Evolutionary conservation across 2,113 vertebrate species (phyloP).

Genomic region (Epinephelus fuscoguttatus): DNA sequence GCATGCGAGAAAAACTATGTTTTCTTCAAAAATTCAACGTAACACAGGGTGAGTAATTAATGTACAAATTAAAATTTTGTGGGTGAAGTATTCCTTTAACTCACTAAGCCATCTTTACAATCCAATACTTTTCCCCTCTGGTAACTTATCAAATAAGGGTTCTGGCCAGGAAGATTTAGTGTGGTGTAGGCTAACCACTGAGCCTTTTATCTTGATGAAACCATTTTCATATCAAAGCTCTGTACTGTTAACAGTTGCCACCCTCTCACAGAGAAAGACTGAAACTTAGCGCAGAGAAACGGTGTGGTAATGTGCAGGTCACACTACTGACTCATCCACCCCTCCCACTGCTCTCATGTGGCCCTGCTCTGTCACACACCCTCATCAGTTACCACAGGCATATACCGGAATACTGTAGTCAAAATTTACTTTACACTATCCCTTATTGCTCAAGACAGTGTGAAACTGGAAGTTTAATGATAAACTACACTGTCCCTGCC

Average conservation of each 20-base stretch:
- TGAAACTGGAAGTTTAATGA: conserved; percentile 18
- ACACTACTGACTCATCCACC: conserved; percentile 69
- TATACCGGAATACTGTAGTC: neutral
- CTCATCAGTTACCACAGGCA: conserved; percentile 6
- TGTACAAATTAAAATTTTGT: no score
- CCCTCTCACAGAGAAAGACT: conserved; percentile 9
- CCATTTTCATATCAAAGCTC: neutral
- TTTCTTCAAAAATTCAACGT: no score
- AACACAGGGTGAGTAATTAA: no score
- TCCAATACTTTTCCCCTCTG: no score
- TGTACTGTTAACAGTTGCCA: neutral
- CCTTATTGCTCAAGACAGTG: conserved; percentile 8
- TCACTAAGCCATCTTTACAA: no score
- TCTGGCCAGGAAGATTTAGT: neutral
- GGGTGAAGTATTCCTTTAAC: no score
- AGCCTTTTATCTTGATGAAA: neutral
- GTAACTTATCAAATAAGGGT: no score
- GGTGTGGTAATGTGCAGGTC: conserved; percentile 53
- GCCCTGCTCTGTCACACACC: conserved; percentile 38
- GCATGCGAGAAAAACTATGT: no score
- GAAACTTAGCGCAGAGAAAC: conserved; percentile 49
- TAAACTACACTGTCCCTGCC: neutral
- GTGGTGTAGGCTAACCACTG: neutral
- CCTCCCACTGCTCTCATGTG: conserved; percentile 55
- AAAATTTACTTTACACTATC: neutral